phyloP scores from a whole-genome alignment of 2,113 vertebrate genomes.

The Rhegmatorhina hoffmannsi region DNA sequence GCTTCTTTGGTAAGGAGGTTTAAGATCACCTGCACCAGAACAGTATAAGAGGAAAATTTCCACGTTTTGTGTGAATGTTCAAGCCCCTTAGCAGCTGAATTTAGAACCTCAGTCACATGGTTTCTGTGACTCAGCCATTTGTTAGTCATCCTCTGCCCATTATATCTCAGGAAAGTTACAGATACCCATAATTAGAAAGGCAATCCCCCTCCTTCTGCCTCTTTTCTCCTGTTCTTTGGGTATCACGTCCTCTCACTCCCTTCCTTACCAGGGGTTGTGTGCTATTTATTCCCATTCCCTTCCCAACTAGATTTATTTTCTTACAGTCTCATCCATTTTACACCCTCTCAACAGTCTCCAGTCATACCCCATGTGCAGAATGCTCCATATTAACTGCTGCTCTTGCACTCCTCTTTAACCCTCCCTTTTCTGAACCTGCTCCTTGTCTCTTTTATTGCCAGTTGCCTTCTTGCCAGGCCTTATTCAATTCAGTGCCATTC shows the following conservation, averaged over 20 bases:
- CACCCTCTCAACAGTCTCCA: rapidly evolving
- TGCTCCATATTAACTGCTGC: neutral
- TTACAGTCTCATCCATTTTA: neutral
- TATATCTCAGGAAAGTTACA: conserved; percentile 47
- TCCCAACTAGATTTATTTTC: neutral
- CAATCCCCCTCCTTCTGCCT: conserved; percentile 37
- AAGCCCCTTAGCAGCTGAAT: conserved; percentile 7
- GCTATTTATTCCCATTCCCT: neutral
- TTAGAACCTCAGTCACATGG: conserved; percentile 48
- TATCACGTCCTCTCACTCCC: neutral
- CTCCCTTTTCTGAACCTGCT: neutral
- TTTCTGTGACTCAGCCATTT: conserved; percentile 54
- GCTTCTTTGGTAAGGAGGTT: neutral
- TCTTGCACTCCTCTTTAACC: neutral
- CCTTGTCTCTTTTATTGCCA: neutral
- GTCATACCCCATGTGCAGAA: rapidly evolving
- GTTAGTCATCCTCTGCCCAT: conserved; percentile 54
- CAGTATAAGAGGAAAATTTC: conserved; percentile 6
- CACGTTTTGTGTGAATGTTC: conserved; percentile 8
- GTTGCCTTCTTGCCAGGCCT: neutral
- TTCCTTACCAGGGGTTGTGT: neutral
- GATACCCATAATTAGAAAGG: conserved; percentile 61
- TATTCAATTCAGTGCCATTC: neutral
- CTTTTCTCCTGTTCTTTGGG: neutral
- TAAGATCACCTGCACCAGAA: conserved; percentile 27